phyloP scores from a whole-genome alignment of 2,888 invertebrate species.

The Zelleria hepariella region DNA sequence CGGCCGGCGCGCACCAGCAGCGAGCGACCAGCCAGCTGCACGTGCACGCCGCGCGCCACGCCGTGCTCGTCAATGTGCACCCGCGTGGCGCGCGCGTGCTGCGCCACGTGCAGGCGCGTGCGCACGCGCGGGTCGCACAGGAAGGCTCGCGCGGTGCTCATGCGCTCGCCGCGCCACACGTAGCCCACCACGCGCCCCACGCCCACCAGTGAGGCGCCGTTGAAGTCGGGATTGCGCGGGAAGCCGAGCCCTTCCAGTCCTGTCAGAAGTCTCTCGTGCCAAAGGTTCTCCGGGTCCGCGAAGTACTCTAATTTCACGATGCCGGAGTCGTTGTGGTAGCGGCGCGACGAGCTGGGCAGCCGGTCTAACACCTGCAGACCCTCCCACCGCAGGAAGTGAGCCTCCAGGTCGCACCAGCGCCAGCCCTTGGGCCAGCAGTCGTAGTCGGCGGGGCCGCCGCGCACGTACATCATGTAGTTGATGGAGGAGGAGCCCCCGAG shows the following conservation, averaged over 20 bases:
- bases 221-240: constrained; percentile 37
- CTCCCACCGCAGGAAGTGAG: constrained; percentile 43
- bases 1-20: constrained; percentile 26
- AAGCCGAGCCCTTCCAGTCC: constrained; percentile 28
- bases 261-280: constrained; percentile 31
- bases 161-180: constrained; percentile 32
- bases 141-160: constrained; percentile 40
- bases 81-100: constrained; percentile 30
- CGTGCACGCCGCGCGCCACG: constrained; percentile 31
- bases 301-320: constrained; percentile 32
- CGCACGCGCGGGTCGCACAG: constrained; percentile 27
- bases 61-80: constrained; percentile 32
- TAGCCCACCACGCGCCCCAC: constrained; percentile 33
- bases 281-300: constrained; percentile 29
- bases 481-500: constrained; percentile 50
- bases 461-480: constrained; percentile 48
- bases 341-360: constrained; percentile 32
- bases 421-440: constrained; percentile 31
- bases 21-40: constrained; percentile 11
- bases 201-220: constrained; percentile 40
- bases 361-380: constrained; percentile 24
- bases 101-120: constrained; percentile 27
- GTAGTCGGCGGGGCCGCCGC: constrained; percentile 39
- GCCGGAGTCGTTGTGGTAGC: constrained; percentile 41
- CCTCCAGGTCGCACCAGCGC: constrained; percentile 37